Conservation (phyloP, 2,888 invertebrate genomes). For the Drosophila aldrichi region DNA sequence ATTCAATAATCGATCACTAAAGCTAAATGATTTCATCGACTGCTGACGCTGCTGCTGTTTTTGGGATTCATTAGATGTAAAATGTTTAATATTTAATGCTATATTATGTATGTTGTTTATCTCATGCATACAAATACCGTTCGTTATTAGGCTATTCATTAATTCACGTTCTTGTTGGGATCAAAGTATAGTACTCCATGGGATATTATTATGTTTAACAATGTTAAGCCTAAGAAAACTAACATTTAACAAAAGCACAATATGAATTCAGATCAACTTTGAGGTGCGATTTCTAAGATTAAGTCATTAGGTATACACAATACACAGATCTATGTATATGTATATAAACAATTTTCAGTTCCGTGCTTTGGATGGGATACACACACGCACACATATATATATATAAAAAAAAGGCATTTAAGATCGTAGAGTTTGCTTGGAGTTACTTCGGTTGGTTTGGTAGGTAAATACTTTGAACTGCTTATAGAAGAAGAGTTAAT, state of each 20-base stretch:
- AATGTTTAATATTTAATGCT: slow-evolving; percentile 2
- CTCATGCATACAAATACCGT: slow-evolving; percentile 62
- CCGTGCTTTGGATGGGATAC: slow-evolving; percentile 43
- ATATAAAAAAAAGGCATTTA: background rate
- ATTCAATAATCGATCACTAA: slow-evolving; percentile 59
- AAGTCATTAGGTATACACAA: slow-evolving; percentile 25
- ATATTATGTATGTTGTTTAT: slow-evolving; percentile 39
- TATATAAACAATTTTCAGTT: slow-evolving; percentile 51
- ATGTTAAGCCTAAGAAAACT: slow-evolving; percentile 45
- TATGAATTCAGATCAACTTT: slow-evolving; percentile 48
- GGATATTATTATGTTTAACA: slow-evolving; percentile 58
- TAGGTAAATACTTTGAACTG: slow-evolving; percentile 2
- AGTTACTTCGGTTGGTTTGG: slow-evolving; percentile 6
- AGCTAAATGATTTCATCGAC: slow-evolving; percentile 53
- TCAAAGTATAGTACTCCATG: slow-evolving; percentile 31
- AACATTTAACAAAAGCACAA: slow-evolving; percentile 67
- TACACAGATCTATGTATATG: slow-evolving; percentile 12
- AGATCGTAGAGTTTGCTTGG: slow-evolving; percentile 4
- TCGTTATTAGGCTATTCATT: slow-evolving; percentile 13
- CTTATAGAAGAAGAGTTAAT: slow-evolving; percentile 4
- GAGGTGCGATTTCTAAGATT: slow-evolving; percentile 24
- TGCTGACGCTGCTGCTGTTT: slow-evolving; percentile 21
- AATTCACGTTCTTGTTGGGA: slow-evolving; percentile 41
- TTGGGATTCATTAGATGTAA: slow-evolving; percentile 21
- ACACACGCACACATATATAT: background rate